Evolutionary conservation across 2,888 invertebrate species (phyloP).

Genomic region (Tetragonula carbonaria): DNA sequence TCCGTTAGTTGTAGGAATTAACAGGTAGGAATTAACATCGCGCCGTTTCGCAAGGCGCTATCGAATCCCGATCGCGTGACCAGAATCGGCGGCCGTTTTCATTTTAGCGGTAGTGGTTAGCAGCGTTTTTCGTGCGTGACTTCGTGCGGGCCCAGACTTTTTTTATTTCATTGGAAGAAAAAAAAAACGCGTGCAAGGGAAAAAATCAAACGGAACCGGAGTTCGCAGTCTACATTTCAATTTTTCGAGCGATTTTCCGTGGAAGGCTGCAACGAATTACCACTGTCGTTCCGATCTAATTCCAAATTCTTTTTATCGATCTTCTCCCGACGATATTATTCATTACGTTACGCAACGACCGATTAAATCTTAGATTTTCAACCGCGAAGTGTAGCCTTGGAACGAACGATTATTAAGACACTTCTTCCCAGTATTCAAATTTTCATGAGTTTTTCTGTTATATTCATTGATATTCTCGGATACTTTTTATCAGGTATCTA

Average conservation of each 20-base stretch:
- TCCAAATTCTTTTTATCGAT: not conserved
- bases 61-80: constrained; percentile 40
- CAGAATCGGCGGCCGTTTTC: constrained; percentile 20
- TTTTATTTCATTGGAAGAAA: not conserved
- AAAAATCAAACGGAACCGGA: constrained; percentile 4
- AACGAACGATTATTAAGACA: too few species aligned
- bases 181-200: not conserved
- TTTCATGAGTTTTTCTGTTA: too few species aligned
- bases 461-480: too few species aligned
- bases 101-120: constrained; percentile 11
- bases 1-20: too few species aligned
- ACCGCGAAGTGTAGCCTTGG: not conserved
- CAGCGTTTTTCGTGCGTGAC: constrained; percentile 22
- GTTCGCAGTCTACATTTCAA: constrained; percentile 4
- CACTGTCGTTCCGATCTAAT: not conserved
- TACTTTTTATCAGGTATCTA: not conserved
- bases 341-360: not conserved
- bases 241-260: not conserved
- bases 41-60: constrained; percentile 38
- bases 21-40: constrained; percentile 14
- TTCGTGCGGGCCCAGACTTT: not conserved
- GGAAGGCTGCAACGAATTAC: not conserved
- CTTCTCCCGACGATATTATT: not conserved
- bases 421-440: too few species aligned
- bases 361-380: not conserved